Percentiles rank a stretch among this genome's conserved stretches.
These are phyloP conservation scores for Cyanoderma ruficeps DNA, from an alignment of 2,113 vertebrate species.

Conservation along the genomic window DNA sequence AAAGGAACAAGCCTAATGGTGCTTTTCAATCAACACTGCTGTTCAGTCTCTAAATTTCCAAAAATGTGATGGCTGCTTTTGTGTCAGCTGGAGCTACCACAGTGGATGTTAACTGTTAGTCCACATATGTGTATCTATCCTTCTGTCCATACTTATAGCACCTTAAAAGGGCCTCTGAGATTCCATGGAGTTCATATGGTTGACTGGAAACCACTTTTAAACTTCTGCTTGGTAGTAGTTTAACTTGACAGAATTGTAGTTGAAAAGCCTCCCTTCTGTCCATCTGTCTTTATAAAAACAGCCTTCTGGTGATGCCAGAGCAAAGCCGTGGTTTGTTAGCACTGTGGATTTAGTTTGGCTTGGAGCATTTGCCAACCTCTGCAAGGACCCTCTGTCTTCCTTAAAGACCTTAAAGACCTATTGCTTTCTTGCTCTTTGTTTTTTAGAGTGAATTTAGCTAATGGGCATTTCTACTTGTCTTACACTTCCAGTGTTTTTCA, in stretches of 20 bases:
- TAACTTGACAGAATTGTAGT: background rate
- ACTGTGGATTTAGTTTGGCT: background rate
- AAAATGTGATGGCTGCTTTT: background rate
- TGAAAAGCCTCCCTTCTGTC: background rate
- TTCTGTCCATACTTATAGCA: background rate
- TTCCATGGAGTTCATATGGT: background rate
- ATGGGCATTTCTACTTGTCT: background rate
- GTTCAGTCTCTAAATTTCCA: background rate
- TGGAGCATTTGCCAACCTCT: background rate
- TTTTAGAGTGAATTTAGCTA: background rate
- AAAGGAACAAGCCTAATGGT: background rate
- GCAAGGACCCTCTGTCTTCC: background rate
- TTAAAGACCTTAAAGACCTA: background rate
- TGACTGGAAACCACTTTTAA: background rate
- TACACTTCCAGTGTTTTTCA: background rate
- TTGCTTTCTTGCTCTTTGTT: background rate
- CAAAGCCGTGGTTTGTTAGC: background rate
- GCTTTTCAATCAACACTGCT: background rate
- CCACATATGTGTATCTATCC: fast-evolving
- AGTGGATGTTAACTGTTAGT: background rate
- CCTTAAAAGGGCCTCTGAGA: background rate
- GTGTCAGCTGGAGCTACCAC: background rate
- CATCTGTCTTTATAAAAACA: background rate
- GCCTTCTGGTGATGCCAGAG: background rate
- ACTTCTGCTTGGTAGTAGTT: background rate